Percentiles rank a stretch among this genome's conserved stretches.
These are phyloP conservation scores for Poeciliopsis turneri DNA, from an alignment of 2,797 vertebrate genomes.

Conservation along the genomic window DNA sequence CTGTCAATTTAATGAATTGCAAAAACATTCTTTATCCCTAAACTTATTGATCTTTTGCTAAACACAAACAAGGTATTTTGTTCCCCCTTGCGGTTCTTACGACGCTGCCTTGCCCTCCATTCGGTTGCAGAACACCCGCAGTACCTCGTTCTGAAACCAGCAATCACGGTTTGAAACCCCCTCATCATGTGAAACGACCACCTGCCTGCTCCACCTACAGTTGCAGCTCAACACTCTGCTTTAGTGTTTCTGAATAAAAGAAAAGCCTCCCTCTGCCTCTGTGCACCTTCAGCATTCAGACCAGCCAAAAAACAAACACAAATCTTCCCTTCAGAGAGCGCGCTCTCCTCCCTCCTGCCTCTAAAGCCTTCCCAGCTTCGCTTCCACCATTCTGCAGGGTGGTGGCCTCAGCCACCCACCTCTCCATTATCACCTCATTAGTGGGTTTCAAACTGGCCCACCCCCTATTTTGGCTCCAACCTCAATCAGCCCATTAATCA, in stretches of 20 bases:
- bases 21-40: background rate
- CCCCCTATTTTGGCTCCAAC: constrained; percentile 67
- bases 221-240: constrained; percentile 19
- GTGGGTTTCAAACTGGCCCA: constrained; percentile 63
- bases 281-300: constrained; percentile 22
- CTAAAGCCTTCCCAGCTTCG: constrained; percentile 16
- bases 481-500: constrained; percentile 75
- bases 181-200: constrained; percentile 25
- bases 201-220: constrained; percentile 23
- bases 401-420: constrained; percentile 57
- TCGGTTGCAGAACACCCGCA: constrained; percentile 12
- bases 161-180: constrained; percentile 28
- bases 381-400: constrained; percentile 43
- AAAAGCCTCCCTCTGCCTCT: background rate
- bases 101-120: background rate
- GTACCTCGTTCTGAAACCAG: constrained; percentile 24
- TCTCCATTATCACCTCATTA: constrained; percentile 78
- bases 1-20: background rate
- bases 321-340: constrained; percentile 5
- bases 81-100: background rate
- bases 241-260: constrained; percentile 10
- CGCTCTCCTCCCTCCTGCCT: constrained; percentile 10
- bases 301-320: constrained; percentile 13
- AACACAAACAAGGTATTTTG: background rate
- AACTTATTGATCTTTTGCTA: background rate